Evolutionary conservation across 1,140 invertebrate genomes (phyloP).

Genomic region (Zaprionus nigranus): DNA sequence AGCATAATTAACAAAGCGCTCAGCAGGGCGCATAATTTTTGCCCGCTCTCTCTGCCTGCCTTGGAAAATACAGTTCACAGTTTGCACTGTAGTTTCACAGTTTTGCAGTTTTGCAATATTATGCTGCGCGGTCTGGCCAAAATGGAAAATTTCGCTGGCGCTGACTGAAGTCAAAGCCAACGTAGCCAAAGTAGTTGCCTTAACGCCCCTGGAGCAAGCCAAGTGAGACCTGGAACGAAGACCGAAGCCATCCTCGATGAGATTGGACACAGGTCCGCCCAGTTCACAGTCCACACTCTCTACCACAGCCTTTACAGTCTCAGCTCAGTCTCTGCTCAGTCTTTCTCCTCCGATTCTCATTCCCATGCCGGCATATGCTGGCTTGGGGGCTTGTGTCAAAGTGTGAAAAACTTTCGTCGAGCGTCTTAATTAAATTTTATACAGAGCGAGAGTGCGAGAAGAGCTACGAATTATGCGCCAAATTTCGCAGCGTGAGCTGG

Average conservation of each 20-base stretch:
- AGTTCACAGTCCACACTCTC: not conserved
- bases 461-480: conserved; percentile 50
- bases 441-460: conserved; percentile 40
- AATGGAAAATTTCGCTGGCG: conserved; percentile 47
- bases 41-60: conserved; percentile 56
- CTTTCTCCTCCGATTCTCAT: not conserved
- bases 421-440: conserved; percentile 82
- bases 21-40: conserved; percentile 78
- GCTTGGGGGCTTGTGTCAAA: conserved; percentile 70
- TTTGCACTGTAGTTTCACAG: conserved; percentile 23
- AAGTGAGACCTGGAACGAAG: conserved; percentile 32
- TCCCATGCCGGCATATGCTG: conserved; percentile 57
- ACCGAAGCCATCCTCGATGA: conserved; percentile 22
- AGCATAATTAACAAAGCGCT: conserved; percentile 81
- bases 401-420: conserved; percentile 78
- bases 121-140: conserved; percentile 55
- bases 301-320: not conserved
- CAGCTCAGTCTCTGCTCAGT: not conserved
- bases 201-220: conserved; percentile 59
- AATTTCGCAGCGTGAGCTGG: conserved; percentile 29
- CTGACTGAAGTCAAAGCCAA: conserved; percentile 57
- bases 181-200: conserved; percentile 78
- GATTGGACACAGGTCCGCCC: conserved; percentile 40
- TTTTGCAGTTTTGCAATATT: conserved; percentile 46
- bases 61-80: conserved; percentile 7